Conservation (phyloP, 1,140 invertebrate genomes). For the Diuraphis noxia region DNA sequence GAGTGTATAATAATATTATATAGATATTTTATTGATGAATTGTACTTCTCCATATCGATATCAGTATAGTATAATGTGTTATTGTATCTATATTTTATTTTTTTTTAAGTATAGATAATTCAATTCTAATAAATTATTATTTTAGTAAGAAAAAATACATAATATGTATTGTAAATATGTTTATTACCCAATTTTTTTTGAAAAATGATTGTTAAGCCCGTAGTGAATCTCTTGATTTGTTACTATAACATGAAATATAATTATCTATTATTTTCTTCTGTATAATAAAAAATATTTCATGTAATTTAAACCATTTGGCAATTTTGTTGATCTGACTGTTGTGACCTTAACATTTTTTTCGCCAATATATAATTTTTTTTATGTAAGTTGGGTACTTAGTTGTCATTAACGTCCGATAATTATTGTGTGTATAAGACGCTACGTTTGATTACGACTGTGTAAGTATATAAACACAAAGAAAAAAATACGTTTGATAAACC, state of each 20-base stretch:
- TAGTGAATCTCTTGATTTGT: neutral
- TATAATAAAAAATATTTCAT: neutral
- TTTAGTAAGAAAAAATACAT: neutral
- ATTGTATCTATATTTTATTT: neutral
- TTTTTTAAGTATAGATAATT: neutral
- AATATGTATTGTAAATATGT: neutral
- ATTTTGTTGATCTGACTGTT: neutral
- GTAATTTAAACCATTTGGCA: neutral
- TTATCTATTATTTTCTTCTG: neutral
- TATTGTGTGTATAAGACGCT: neutral
- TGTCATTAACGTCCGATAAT: constrained; percentile 21
- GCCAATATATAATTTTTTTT: neutral
- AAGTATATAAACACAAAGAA: neutral
- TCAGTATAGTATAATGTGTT: neutral
- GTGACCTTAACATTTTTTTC: neutral
- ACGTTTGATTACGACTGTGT: neutral
- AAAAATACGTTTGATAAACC: constrained; percentile 17
- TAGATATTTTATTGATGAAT: neutral
- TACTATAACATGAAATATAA: neutral
- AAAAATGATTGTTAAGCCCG: neutral
- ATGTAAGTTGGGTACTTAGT: neutral
- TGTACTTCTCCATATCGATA: too few species aligned
- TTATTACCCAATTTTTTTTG: neutral
- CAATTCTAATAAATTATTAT: neutral
- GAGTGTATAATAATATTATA: neutral